These are phyloP conservation scores for Alaudala cheleensis DNA, from an alignment of 2,113 vertebrate species.

Conservation along the genomic window DNA sequence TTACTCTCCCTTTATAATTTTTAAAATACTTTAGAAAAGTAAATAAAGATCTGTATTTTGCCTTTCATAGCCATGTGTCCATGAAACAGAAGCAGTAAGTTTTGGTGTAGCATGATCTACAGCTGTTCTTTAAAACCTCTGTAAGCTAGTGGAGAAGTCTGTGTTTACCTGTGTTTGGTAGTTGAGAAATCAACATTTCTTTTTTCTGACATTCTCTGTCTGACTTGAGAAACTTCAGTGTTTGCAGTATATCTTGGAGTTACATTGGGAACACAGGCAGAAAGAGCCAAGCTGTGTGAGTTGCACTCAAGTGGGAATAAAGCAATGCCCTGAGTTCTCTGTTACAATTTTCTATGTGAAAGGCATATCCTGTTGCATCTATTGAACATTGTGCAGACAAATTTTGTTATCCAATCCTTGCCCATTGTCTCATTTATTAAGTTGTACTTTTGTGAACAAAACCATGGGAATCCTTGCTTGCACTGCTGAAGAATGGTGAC, in stretches of 20 bases:
- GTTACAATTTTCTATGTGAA: background rate
- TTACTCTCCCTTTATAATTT: background rate
- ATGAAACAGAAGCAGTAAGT: background rate
- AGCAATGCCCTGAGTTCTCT: background rate
- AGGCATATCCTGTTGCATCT: background rate
- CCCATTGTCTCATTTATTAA: constrained; percentile 26
- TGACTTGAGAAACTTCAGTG: background rate
- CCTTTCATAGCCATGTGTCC: background rate
- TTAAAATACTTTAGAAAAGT: background rate
- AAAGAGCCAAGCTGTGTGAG: background rate
- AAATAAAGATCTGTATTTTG: background rate
- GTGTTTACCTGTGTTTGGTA: background rate
- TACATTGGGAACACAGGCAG: background rate
- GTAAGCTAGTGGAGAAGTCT: background rate
- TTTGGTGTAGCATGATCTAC: background rate
- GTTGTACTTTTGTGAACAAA: constrained; percentile 19
- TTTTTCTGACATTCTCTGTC: background rate
- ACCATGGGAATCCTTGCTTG: constrained; percentile 27
- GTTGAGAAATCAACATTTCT: constrained; percentile 36
- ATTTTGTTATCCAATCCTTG: constrained; percentile 4
- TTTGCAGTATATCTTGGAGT: background rate
- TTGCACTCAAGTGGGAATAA: background rate
- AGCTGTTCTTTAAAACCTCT: constrained; percentile 21
- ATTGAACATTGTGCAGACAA: background rate
- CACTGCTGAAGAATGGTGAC: background rate